phyloP scores from a whole-genome alignment of 2,797 vertebrate species.

The Natrix natrix region DNA sequence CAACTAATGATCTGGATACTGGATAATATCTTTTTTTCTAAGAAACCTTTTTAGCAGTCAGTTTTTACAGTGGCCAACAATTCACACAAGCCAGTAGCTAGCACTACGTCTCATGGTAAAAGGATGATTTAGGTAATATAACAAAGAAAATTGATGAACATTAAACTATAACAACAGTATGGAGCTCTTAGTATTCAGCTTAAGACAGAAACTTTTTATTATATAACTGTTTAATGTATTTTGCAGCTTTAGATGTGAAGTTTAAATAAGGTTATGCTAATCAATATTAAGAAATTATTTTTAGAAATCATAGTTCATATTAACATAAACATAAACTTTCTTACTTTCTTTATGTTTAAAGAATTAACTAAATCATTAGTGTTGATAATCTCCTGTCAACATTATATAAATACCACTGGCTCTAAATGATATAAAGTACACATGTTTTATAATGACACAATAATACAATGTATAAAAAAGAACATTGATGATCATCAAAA shows the following conservation, averaged over 20 bases:
- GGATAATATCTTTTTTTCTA: neutral
- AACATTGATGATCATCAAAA: neutral
- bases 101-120: neutral
- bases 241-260: neutral
- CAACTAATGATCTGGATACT: neutral
- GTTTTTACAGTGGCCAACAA: neutral
- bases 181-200: neutral
- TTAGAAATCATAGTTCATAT: neutral
- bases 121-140: neutral
- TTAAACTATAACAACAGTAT: neutral
- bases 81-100: neutral
- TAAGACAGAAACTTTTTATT: neutral
- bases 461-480: neutral
- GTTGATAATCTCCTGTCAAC: neutral
- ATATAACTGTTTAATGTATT: neutral
- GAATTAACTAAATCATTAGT: neutral
- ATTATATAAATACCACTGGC: neutral
- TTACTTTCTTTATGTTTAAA: neutral
- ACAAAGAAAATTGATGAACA: neutral
- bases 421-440: neutral
- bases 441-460: neutral
- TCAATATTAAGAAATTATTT: neutral
- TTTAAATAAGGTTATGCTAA: neutral
- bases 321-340: neutral
- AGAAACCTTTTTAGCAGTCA: neutral